phyloP scores from a whole-genome alignment of 2,113 vertebrate species.

The Morone chrysops region DNA sequence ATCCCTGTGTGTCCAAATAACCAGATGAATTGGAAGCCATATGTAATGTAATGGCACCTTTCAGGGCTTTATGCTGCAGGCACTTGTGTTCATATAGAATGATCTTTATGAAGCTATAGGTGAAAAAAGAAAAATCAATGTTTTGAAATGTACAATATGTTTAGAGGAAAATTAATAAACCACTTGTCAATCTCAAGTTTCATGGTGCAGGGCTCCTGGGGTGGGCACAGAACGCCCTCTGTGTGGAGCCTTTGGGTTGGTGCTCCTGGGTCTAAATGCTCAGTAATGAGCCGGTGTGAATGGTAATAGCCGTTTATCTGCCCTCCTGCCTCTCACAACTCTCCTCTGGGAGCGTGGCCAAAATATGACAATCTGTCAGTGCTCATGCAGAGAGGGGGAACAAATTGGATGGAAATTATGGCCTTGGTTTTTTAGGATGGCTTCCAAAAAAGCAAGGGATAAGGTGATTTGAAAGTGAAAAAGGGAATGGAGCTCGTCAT shows the following conservation, averaged over 20 bases:
- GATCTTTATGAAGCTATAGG: constrained; percentile 2
- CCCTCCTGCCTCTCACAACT: constrained; percentile 77
- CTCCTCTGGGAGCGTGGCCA: constrained; percentile 82
- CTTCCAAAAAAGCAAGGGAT: constrained; percentile 73
- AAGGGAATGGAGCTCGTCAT: constrained; percentile 61
- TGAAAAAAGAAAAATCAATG: constrained; percentile 11
- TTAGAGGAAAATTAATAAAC: neutral
- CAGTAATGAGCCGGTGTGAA: constrained; percentile 78
- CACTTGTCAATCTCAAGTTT: constrained; percentile 58
- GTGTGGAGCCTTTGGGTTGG: constrained; percentile 49
- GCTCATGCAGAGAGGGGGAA: constrained; percentile 73
- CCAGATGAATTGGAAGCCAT: constrained; percentile 31
- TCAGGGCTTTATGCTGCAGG: constrained; percentile 9
- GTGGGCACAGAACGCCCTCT: constrained; percentile 33
- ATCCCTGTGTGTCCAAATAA: neutral
- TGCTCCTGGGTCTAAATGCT: constrained; percentile 76
- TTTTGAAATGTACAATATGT: neutral
- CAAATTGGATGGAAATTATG: constrained; percentile 82
- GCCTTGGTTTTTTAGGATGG: constrained; percentile 78
- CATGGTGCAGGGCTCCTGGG: constrained; percentile 32
- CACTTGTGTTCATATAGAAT: neutral
- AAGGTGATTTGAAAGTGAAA: constrained; percentile 81
- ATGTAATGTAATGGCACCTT: neutral
- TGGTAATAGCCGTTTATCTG: constrained; percentile 81
- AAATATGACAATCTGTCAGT: constrained; percentile 84